These are phyloP conservation scores for Miniopterus natalensis DNA, from an alignment of 2,113 vertebrate species.

Conservation along the genomic window DNA sequence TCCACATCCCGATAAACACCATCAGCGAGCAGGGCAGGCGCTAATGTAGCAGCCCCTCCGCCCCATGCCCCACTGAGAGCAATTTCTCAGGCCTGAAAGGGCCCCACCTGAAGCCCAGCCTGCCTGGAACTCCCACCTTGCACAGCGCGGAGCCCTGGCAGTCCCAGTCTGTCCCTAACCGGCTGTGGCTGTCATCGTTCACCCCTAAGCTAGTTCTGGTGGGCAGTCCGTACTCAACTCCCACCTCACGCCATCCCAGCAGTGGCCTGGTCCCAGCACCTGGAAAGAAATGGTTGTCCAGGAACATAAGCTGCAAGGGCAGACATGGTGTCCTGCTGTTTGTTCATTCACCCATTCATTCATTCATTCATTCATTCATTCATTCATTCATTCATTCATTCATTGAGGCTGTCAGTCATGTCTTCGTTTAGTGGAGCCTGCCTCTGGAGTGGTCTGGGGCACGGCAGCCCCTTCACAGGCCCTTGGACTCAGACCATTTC, in stretches of 20 bases:
- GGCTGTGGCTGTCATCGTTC: not conserved
- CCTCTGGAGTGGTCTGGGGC: not conserved
- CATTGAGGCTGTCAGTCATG: not conserved
- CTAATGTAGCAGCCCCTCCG: conserved; percentile 84
- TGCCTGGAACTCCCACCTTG: not conserved
- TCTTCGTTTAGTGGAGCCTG: not conserved
- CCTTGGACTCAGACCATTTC: not conserved
- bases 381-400: not conserved
- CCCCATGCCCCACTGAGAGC: not conserved
- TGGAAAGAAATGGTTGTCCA: not conserved
- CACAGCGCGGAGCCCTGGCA: not conserved
- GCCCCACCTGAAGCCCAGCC: not conserved
- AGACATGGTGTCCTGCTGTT: not conserved
- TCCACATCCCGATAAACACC: conserved; percentile 89
- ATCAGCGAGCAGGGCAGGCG: conserved; percentile 82
- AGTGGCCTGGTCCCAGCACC: not conserved
- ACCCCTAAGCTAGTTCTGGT: not conserved
- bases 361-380: not conserved
- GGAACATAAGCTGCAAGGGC: not conserved
- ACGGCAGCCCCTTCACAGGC: not conserved
- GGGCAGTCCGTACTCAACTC: not conserved
- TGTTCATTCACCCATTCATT: not conserved
- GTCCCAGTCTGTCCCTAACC: not conserved
- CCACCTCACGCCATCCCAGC: too few species aligned
- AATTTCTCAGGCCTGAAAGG: conserved; percentile 81